phyloP scores from a whole-genome alignment of 1,140 invertebrate genomes.

The Pseudomyrmex dendroicus region DNA sequence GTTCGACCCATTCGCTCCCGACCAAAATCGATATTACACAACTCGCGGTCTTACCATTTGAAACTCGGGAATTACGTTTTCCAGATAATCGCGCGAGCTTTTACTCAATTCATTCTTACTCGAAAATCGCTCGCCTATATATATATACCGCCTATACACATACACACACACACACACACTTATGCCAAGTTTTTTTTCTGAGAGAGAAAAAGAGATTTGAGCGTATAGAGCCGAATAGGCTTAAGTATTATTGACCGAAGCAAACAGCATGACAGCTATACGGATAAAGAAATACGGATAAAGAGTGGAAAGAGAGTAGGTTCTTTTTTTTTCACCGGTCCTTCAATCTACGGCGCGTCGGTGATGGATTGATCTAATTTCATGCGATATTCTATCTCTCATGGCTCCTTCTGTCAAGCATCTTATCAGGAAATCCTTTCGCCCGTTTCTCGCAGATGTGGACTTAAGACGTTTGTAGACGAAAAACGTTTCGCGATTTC shows the following conservation, averaged over 20 bases:
- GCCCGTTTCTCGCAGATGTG: conserved; percentile 20
- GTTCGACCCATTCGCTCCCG: conserved; percentile 19
- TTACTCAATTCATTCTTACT: neutral
- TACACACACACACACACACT: neutral
- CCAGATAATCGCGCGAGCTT: conserved; percentile 24
- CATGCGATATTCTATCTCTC: conserved; percentile 48
- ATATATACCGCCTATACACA: no score
- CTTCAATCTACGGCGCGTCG: conserved; percentile 10
- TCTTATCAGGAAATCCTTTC: conserved; percentile 24
- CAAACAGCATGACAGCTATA: conserved; percentile 10
- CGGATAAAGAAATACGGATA: conserved; percentile 50
- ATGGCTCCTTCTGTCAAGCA: neutral
- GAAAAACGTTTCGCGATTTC: conserved; percentile 25
- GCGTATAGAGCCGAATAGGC: neutral
- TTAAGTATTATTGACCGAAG: conserved; percentile 13
- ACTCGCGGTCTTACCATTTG: conserved; percentile 18
- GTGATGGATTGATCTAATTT: conserved; percentile 56
- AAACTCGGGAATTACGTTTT: conserved; percentile 19
- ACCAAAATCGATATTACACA: conserved; percentile 17
- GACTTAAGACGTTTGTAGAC: conserved; percentile 12
- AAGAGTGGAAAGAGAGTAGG: neutral
- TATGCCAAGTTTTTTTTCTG: conserved; percentile 31
- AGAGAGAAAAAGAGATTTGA: neutral
- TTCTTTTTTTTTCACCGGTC: conserved; percentile 12
- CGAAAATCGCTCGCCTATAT: neutral